Evolutionary conservation across 2,888 invertebrate species (phyloP), one percentile per base, ranked within the genome.

Genomic region (Elysia crispata): DNA sequence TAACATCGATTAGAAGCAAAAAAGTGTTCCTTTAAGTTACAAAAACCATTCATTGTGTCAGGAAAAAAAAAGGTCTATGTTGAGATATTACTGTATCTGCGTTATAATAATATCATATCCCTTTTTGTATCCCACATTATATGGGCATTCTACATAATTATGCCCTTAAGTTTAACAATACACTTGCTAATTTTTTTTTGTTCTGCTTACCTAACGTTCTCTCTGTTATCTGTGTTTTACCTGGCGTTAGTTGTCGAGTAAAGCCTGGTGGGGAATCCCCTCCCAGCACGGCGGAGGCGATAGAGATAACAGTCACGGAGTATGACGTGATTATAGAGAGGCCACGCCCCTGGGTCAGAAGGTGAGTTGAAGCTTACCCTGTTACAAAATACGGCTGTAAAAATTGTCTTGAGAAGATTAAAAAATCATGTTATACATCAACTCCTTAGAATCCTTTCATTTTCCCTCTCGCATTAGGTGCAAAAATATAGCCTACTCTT

Each of bases 321-420:
- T 87, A 89, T 75, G 86, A 90, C 73, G 84, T 91, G 0, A 64
- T 90, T 25, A 90, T 91, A 72, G 86, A 86, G 13, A 77, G 90
- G 83, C 91, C 91, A 13, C 81, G 89, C 80, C 91, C 90, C 31
- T 91, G 91, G 91, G 84, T 89, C 28, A 85, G 86, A 82, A 89
- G 88, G 91, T 91, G 83, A 82, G 84, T 62, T 66, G 31, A 18
- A 13, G 13, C 41, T n/a, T 41, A 41, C 41, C 41, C 41, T 41
- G 3, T 41, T 41, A 6, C 3, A 11, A 41, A 41, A 41, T 11
- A 41, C 3, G 11, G 5, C 41, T 41, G 11, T 3, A 25, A 60
- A 60, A 23, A n/a, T 15, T 60, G 23, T 6, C 60, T 25, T 60
- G 3, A 6, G 15, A 60, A 60, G 15, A 25, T 5, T 60, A 13